Conservation (phyloP, 2,888 invertebrate species). For the Trileptium ribeirensis region DNA sequence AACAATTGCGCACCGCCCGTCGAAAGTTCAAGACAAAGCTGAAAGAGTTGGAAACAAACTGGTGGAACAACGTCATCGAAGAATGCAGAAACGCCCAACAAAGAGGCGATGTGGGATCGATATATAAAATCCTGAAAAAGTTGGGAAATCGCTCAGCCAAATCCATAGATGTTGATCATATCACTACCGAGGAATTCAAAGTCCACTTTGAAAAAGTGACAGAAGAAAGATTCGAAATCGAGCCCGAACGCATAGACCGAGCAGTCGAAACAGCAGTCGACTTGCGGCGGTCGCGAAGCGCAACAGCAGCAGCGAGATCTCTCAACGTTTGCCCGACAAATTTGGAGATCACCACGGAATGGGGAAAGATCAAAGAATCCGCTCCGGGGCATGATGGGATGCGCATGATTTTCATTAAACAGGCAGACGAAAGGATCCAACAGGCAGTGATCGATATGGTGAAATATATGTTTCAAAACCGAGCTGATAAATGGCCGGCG, state of each 20-base stretch:
- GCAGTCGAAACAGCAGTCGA: not conserved
- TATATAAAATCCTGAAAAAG: not conserved
- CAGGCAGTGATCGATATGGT: not conserved
- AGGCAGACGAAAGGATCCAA: not conserved
- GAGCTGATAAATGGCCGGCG: slow-evolving; percentile 3
- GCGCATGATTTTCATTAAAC: not conserved
- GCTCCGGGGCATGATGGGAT: not conserved
- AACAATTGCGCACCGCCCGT: too few species aligned
- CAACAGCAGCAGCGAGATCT: not conserved
- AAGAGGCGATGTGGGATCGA: not conserved
- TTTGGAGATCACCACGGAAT: not conserved
- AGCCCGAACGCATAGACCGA: not conserved
- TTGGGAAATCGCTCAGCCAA: not conserved
- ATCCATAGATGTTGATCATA: not conserved
- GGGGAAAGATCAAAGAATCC: not conserved
- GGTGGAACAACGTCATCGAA: too few species aligned
- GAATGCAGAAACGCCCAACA: too few species aligned
- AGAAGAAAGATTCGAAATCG: not conserved
- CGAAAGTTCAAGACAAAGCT: too few species aligned
- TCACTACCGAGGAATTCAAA: not conserved
- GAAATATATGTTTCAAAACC: not conserved
- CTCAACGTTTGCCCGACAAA: not conserved
- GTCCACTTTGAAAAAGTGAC: not conserved
- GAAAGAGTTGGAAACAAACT: too few species aligned
- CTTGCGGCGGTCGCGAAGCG: not conserved